These are phyloP conservation scores for Ptilodon capucinus DNA, from an alignment of 2,888 invertebrate genomes.

Conservation along the genomic window DNA sequence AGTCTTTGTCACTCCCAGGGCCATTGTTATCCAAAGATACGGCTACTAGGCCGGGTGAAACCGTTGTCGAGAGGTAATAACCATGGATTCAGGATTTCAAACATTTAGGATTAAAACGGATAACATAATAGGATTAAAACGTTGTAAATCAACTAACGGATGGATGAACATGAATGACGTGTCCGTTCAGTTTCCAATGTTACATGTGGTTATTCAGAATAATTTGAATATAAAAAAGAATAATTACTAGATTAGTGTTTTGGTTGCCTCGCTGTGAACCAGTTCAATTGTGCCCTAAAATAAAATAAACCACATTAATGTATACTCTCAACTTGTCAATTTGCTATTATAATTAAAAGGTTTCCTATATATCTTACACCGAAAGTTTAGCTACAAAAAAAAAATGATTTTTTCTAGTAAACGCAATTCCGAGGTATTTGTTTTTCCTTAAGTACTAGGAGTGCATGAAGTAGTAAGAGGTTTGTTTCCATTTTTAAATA, in stretches of 20 bases:
- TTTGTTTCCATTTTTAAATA: too few species aligned
- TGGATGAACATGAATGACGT: slow-evolving; percentile 46
- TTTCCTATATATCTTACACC: too few species aligned
- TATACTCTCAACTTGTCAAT: too few species aligned
- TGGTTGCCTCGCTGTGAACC: too few species aligned
- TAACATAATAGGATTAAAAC: slow-evolving; percentile 41
- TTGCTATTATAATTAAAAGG: too few species aligned
- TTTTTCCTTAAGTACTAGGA: too few species aligned
- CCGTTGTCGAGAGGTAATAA: slow-evolving; percentile 17
- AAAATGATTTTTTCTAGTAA: too few species aligned
- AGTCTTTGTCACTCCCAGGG: slow-evolving; percentile 2
- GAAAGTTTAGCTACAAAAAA: too few species aligned
- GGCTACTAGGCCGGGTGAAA: slow-evolving; percentile 7
- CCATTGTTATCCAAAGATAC: slow-evolving; percentile 10
- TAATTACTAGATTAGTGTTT: background rate
- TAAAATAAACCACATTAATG: too few species aligned
- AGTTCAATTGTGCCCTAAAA: too few species aligned
- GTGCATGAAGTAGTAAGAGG: too few species aligned
- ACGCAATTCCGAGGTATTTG: too few species aligned
- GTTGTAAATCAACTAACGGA: slow-evolving; percentile 42
- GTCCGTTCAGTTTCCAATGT: slow-evolving; percentile 41
- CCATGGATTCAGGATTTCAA: slow-evolving; percentile 25
- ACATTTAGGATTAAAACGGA: slow-evolving; percentile 30
- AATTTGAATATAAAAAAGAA: slow-evolving; percentile 37
- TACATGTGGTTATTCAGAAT: slow-evolving; percentile 36